Evolutionary conservation across 2,113 vertebrate genomes (phyloP).

Genomic region (Meriones unguiculatus): DNA sequence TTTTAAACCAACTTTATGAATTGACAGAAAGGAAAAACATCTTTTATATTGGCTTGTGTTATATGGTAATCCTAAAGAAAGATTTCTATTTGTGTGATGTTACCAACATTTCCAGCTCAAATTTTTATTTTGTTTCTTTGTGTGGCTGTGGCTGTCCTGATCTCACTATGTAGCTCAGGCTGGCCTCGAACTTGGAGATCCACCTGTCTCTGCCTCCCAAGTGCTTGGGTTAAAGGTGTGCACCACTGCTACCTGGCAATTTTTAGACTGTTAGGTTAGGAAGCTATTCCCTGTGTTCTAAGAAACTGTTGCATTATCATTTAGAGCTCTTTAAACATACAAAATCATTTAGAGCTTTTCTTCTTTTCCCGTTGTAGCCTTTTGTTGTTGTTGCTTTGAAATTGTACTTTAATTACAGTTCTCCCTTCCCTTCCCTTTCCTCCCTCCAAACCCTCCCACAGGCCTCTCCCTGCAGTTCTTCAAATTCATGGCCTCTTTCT

Average conservation of each 20-base stretch:
- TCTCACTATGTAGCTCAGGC: not conserved
- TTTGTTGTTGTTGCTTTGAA: not conserved
- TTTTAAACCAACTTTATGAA: constrained; percentile 53
- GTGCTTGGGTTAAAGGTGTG: not conserved
- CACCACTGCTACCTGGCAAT: not conserved
- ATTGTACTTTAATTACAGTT: not conserved
- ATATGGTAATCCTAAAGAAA: constrained; percentile 12
- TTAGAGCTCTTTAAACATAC: constrained; percentile 40
- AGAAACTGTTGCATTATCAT: not conserved
- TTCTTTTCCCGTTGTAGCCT: not conserved
- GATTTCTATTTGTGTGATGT: constrained; percentile 1
- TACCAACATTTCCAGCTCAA: not conserved
- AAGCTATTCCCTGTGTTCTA: not conserved
- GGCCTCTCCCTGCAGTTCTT: not conserved
- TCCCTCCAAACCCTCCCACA: not conserved
- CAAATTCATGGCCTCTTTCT: not conserved
- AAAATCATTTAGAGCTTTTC: constrained; percentile 27
- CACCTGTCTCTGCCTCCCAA: not conserved
- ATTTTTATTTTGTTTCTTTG: not conserved
- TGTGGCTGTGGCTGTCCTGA: not conserved
- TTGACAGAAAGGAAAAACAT: constrained; percentile 37
- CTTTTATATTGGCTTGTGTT: constrained; percentile 27
- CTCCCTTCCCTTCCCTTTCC: not conserved
- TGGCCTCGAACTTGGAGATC: not conserved
- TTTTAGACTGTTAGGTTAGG: not conserved